Percentiles rank a stretch among this genome's conserved stretches.
phyloP scores from a whole-genome alignment of 2,797 vertebrate species.

The Smutsia temminckii region DNA sequence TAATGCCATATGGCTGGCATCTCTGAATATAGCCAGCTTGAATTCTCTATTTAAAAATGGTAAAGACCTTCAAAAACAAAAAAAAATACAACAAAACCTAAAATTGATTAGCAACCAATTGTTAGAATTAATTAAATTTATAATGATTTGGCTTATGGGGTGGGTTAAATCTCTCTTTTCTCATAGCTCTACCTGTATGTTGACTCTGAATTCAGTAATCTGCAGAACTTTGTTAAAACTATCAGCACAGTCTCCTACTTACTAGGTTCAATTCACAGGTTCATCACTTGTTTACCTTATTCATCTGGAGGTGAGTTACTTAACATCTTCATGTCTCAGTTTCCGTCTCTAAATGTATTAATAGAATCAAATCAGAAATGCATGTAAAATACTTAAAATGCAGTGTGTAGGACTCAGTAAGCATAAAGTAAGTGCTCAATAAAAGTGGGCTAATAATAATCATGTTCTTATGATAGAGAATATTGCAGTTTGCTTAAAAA shows the following conservation, averaged over 20 bases:
- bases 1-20: conserved; percentile 58
- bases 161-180: neutral
- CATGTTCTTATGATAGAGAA: neutral
- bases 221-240: neutral
- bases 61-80: conserved; percentile 43
- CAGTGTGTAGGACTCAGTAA: neutral
- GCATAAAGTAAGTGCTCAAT: neutral
- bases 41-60: conserved; percentile 42
- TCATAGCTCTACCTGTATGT: neutral
- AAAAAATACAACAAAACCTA: neutral
- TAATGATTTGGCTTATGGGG: neutral
- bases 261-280: neutral
- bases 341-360: neutral
- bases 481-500: neutral
- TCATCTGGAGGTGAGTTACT: neutral
- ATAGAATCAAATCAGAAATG: neutral
- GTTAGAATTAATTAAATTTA: neutral
- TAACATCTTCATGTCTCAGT: neutral
- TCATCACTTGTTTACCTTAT: neutral
- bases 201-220: neutral
- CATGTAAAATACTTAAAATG: neutral
- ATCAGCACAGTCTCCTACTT: neutral
- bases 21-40: conserved; percentile 61
- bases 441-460: neutral
- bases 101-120: neutral